Percentiles rank a stretch among this genome's conserved stretches.
Conservation (phyloP, 2,888 invertebrate genomes). For the Aproaerema taeniolella region DNA sequence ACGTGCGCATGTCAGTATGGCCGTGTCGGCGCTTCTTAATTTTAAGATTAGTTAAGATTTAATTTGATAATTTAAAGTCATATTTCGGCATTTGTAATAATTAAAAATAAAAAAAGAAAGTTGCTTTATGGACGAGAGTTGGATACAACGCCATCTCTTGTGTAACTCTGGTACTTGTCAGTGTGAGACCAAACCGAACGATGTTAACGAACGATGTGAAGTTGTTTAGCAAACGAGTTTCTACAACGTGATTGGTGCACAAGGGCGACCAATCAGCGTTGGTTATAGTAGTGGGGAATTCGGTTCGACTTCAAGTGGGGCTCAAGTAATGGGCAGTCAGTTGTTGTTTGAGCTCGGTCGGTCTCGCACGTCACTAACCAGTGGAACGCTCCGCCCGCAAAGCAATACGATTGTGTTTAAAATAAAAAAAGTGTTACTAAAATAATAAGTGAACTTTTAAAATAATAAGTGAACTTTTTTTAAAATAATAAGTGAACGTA, state of each 20-base stretch:
- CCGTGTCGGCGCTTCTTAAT: constrained; percentile 1
- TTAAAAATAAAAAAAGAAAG: too few species aligned
- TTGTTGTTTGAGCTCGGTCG: neutral
- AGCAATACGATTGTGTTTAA: too few species aligned
- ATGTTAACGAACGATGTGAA: neutral
- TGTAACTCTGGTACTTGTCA: neutral
- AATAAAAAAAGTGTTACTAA: too few species aligned
- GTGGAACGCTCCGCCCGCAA: neutral
- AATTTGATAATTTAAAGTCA: neutral
- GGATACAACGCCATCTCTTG: neutral
- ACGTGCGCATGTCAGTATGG: neutral
- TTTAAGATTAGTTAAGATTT: neutral
- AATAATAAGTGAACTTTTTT: too few species aligned
- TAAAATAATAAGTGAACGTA: neutral
- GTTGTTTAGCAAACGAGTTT: too few species aligned
- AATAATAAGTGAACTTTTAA: too few species aligned
- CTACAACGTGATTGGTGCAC: neutral
- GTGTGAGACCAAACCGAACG: neutral
- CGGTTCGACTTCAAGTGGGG: neutral
- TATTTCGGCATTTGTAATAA: neutral
- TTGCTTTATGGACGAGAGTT: neutral
- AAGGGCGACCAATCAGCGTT: neutral
- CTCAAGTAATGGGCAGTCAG: neutral
- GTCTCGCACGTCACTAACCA: neutral
- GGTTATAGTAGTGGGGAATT: neutral